phyloP scores from a whole-genome alignment of 1,140 invertebrate species.

The Rhopalosiphum maidis region DNA sequence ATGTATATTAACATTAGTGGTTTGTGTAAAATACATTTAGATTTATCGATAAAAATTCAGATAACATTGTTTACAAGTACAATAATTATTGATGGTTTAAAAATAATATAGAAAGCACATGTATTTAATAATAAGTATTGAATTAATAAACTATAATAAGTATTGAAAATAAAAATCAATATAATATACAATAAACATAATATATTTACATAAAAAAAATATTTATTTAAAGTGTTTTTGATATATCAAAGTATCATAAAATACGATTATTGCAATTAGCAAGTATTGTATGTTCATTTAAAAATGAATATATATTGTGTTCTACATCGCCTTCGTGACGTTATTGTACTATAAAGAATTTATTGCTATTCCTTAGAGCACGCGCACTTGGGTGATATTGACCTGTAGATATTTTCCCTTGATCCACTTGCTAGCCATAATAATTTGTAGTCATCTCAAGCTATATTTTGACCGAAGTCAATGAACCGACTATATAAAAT shows the following conservation, averaged over 20 bases:
- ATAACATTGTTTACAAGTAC: background rate
- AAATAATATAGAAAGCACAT: background rate
- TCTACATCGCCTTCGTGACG: background rate
- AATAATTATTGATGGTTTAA: background rate
- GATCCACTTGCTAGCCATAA: constrained; percentile 14
- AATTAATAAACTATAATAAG: background rate
- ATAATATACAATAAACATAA: background rate
- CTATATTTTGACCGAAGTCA: background rate
- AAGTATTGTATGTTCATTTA: too few relatives aligned
- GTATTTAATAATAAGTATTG: background rate
- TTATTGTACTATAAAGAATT: background rate
- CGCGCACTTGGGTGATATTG: constrained; percentile 6
- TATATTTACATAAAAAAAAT: background rate
- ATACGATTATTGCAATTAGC: background rate
- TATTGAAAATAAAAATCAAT: background rate
- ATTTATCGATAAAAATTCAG: background rate
- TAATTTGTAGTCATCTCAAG: constrained; percentile 14
- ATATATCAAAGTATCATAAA: background rate
- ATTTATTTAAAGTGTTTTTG: background rate
- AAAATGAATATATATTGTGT: background rate
- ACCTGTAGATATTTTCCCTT: constrained; percentile 43
- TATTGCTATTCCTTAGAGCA: background rate
- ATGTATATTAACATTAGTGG: background rate
- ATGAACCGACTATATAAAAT: background rate
- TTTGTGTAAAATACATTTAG: background rate